phyloP scores from a whole-genome alignment of 1,140 invertebrate genomes.

The Orchestia grillus region DNA sequence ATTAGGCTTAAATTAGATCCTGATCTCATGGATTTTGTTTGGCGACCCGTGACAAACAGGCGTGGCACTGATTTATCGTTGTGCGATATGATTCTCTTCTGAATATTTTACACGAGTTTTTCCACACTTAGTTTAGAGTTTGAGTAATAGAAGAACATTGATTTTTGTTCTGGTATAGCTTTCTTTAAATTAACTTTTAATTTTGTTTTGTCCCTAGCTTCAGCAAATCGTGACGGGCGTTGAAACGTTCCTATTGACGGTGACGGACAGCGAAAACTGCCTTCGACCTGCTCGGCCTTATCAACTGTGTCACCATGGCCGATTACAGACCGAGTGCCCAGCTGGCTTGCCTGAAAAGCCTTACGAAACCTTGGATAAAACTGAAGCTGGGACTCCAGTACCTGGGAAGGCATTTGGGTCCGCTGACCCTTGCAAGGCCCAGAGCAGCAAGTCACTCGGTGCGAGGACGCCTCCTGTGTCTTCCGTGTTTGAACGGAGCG shows the following conservation, averaged over 20 bases:
- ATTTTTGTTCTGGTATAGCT: background rate
- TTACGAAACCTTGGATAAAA: background rate
- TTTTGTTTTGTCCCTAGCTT: slow-evolving; percentile 73
- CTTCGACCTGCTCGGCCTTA: slow-evolving; percentile 83
- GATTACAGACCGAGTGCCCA: slow-evolving; percentile 82
- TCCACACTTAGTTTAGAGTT: background rate
- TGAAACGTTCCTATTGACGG: slow-evolving; percentile 89
- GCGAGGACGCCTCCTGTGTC: background rate
- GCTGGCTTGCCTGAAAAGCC: slow-evolving; percentile 59
- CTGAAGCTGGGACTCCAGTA: background rate
- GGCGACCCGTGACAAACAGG: too few species aligned
- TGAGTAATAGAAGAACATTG: background rate
- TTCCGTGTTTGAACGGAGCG: background rate
- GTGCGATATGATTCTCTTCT: background rate
- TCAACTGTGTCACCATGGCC: slow-evolving; percentile 87
- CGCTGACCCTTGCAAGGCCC: background rate
- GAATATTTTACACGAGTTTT: background rate
- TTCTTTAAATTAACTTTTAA: background rate
- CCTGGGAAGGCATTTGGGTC: background rate
- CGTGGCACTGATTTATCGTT: too few species aligned
- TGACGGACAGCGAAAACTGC: slow-evolving; percentile 90
- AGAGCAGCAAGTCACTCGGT: background rate
- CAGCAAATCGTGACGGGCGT: slow-evolving; percentile 88
- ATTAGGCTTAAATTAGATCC: too few species aligned
- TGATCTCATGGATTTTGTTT: too few species aligned